phyloP scores from a whole-genome alignment of 2,888 invertebrate genomes.

The Tenthredo distinguenda region DNA sequence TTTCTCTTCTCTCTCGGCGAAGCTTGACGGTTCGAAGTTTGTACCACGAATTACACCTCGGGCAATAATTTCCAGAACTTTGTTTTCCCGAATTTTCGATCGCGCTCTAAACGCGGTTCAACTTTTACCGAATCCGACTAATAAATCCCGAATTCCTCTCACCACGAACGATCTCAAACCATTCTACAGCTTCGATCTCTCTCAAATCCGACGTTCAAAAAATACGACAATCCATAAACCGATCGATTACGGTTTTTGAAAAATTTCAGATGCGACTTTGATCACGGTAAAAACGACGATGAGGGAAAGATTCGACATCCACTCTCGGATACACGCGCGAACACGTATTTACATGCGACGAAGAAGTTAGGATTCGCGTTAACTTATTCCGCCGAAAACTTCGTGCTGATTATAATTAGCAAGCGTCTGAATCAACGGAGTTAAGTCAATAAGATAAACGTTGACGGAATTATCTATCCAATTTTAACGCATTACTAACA shows the following conservation, averaged over 20 bases:
- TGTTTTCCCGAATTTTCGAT: neutral
- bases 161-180: neutral
- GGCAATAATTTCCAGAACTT: neutral
- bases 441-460: conserved; percentile 13
- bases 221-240: too few species aligned
- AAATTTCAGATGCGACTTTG: too few species aligned
- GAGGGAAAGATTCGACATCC: neutral
- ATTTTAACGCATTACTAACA: conserved; percentile 12
- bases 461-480: conserved; percentile 24
- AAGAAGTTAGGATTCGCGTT: too few species aligned
- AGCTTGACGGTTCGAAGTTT: neutral
- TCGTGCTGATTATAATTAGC: conserved; percentile 6
- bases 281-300: too few species aligned
- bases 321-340: neutral
- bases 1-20: neutral
- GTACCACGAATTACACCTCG: neutral
- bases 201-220: too few species aligned
- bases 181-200: neutral
- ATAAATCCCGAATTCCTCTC: neutral
- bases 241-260: too few species aligned
- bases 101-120: neutral
- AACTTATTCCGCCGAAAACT: neutral
- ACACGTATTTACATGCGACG: too few species aligned
- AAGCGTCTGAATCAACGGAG: neutral
- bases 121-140: neutral